Evolutionary conservation across 2,888 invertebrate genomes (phyloP), one percentile per base, ranked within the genome.

Genomic region (Pterobdella sp.): DNA sequence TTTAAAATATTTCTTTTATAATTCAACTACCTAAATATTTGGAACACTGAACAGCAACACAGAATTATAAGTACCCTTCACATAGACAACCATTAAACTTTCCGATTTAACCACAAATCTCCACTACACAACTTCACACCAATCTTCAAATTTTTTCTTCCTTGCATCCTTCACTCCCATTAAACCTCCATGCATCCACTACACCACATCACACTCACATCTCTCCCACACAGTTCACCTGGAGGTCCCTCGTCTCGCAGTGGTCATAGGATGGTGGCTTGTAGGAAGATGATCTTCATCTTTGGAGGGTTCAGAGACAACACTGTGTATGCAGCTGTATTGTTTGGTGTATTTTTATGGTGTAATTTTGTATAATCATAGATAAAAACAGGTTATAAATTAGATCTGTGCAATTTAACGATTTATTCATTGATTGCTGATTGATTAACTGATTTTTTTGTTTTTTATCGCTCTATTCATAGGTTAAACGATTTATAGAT

Each of bases 291-390:
- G 79, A 83, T 95, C 0, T 85, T 92, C 76, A 86, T 94, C 3
- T 94, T 94, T 86, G 94, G 94, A 0, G 95, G 95, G 0, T 95
- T 93, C 84, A 89, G 91, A 80, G 94, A 95, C 84, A 94, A 92
- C 74, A 76, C 80, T 81, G 81, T 82, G 77, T 56, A 32, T 2
- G 56, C 37, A 29, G 4, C 1, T 1, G 34, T 37, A 29, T 37
- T 26, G 31, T 68, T 42, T 18, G 7, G 31, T 4, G 26, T 68
- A 26, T 68, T n/a, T 29, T 67, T 42, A 42, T 42, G 18, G 42
- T 42, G 42, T 7, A 7, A 42, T 42, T n/a, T n/a, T n/a, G n/a
- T n/a, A n/a, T n/a, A n/a, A n/a, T n/a, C n/a, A n/a, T n/a, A n/a
- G n/a, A n/a, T n/a, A n/a, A n/a, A n/a, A n/a, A n/a, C n/a, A n/a